Conservation (phyloP, 2,888 invertebrate genomes). For the Argyra leucocephala region DNA sequence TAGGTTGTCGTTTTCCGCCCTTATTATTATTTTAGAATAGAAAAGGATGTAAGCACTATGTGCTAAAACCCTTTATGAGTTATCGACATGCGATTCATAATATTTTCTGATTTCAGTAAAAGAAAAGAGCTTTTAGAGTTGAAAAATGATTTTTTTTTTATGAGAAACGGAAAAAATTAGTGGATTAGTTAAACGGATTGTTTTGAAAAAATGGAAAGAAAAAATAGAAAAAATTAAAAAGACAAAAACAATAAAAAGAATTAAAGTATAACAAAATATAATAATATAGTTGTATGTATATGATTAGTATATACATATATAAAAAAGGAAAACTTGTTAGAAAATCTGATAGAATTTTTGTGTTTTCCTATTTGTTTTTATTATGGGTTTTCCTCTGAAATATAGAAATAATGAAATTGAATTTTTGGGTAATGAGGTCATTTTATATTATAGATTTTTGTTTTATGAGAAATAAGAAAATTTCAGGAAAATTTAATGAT, state of each 20-base stretch:
- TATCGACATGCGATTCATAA: slow-evolving; percentile 4
- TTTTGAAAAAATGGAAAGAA: neutral
- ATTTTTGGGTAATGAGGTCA: slow-evolving; percentile 6
- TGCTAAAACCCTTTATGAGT: slow-evolving; percentile 4
- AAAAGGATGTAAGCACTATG: slow-evolving; percentile 6
- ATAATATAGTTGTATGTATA: neutral
- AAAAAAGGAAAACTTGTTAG: slow-evolving; percentile 1
- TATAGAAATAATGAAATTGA: neutral
- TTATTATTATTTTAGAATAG: slow-evolving; percentile 3
- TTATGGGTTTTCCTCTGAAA: neutral
- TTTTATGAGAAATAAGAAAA: no score
- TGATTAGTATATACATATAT: neutral
- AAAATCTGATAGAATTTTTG: neutral
- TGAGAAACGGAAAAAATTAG: slow-evolving; percentile 2
- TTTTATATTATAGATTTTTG: neutral
- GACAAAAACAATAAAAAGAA: neutral
- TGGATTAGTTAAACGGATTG: slow-evolving; percentile 6
- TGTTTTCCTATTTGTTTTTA: neutral
- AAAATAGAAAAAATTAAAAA: neutral
- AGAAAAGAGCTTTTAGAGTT: neutral
- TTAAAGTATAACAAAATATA: neutral
- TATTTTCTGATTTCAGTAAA: neutral
- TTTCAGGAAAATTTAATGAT: no score
- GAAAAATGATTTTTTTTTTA: neutral
- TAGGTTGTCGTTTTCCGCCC: neutral